phyloP scores from a whole-genome alignment of 1,140 invertebrate species.

The Anastatus disparis region DNA sequence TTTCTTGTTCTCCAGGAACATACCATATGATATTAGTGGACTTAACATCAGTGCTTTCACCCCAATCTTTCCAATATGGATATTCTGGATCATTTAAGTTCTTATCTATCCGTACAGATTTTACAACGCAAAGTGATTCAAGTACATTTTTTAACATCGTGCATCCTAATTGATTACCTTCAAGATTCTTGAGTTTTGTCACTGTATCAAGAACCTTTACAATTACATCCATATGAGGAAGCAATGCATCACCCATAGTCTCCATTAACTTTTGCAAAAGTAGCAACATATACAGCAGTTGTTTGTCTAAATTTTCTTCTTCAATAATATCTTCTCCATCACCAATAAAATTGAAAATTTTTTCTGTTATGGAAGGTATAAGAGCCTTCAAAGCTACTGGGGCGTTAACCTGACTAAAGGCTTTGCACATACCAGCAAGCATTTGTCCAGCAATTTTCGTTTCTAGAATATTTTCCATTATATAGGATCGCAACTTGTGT shows the following conservation, averaged over 20 bases:
- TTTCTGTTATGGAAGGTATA: constrained; percentile 76
- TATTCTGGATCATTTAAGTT: constrained; percentile 74
- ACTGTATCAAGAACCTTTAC: constrained; percentile 72
- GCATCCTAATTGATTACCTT: constrained; percentile 71
- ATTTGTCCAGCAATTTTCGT: constrained; percentile 83
- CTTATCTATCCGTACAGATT: constrained; percentile 68
- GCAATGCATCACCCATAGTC: constrained; percentile 71
- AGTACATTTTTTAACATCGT: constrained; percentile 67
- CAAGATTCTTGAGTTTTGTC: constrained; percentile 72
- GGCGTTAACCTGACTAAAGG: constrained; percentile 75
- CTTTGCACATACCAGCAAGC: constrained; percentile 71
- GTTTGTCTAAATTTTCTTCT: constrained; percentile 81
- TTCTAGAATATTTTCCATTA: constrained; percentile 81
- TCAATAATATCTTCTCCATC: constrained; percentile 68
- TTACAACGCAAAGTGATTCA: constrained; percentile 70
- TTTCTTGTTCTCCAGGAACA: constrained; percentile 78
- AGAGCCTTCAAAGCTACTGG: constrained; percentile 77
- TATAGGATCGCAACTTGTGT: constrained; percentile 78
- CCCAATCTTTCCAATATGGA: constrained; percentile 87
- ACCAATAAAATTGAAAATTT: constrained; percentile 67
- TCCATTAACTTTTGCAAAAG: constrained; percentile 78
- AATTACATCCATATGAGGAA: constrained; percentile 73
- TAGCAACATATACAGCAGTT: constrained; percentile 81
- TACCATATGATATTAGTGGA: constrained; percentile 82
- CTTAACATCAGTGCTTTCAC: constrained; percentile 73